These are phyloP conservation scores for Tyrannus savana DNA, from an alignment of 2,113 vertebrate species.

Conservation along the genomic window DNA sequence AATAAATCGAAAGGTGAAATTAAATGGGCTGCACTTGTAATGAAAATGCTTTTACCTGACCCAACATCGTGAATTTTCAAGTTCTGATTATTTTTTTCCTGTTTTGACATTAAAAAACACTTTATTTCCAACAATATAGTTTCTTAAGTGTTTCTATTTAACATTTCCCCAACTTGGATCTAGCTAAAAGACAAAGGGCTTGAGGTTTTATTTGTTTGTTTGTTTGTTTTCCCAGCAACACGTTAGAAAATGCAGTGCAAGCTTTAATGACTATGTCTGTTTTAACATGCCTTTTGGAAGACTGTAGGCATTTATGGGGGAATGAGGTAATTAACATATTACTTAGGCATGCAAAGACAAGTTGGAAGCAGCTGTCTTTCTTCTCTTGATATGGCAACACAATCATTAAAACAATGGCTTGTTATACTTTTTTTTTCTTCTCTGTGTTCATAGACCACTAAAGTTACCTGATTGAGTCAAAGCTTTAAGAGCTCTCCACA, in stretches of 20 bases:
- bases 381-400: constrained; percentile 57
- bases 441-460: background rate
- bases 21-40: background rate
- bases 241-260: constrained; percentile 64
- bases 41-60: background rate
- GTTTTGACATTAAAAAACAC: background rate
- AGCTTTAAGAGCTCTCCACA: background rate
- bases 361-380: constrained; percentile 38
- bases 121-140: background rate
- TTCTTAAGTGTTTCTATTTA: constrained; percentile 57
- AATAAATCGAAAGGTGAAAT: background rate
- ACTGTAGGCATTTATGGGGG: constrained; percentile 41
- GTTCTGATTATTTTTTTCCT: background rate
- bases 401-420: constrained; percentile 34
- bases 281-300: constrained; percentile 68
- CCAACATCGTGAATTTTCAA: background rate
- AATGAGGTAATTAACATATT: constrained; percentile 46
- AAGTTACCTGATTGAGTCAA: background rate
- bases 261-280: constrained; percentile 65
- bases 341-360: constrained; percentile 57
- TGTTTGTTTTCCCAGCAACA: constrained; percentile 59
- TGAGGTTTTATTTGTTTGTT: constrained; percentile 61
- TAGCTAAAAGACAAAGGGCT: constrained; percentile 52
- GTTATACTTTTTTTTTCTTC: background rate
- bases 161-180: constrained; percentile 67